Evolutionary conservation across 2,888 invertebrate genomes (phyloP).

Genomic region (Himalopsyche kuldschensis): DNA sequence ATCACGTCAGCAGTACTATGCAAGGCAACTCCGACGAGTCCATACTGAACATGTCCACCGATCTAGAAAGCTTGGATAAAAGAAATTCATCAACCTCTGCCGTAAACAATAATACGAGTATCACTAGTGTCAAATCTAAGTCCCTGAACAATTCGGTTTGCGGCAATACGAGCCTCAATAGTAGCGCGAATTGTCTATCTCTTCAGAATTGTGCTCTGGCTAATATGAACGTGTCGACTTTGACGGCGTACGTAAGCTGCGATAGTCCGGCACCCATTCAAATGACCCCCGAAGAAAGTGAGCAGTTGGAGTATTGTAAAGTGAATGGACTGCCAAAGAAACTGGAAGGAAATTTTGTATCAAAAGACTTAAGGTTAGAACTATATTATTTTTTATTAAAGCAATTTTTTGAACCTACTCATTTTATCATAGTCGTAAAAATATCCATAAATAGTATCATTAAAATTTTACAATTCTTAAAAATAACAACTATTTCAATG

Average conservation of each 20-base stretch:
- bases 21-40: slow-evolving; percentile 41
- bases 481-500: no score
- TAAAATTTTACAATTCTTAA: no score
- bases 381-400: not conserved
- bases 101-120: not conserved
- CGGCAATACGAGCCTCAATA: slow-evolving; percentile 46
- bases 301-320: slow-evolving; percentile 71
- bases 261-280: slow-evolving; percentile 82
- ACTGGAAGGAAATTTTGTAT: slow-evolving; percentile 70
- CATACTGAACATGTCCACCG: slow-evolving; percentile 17
- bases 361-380: slow-evolving; percentile 59
- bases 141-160: not conserved
- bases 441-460: no score
- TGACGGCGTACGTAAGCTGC: slow-evolving; percentile 70
- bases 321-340: slow-evolving; percentile 72
- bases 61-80: not conserved
- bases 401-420: no score
- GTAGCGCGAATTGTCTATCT: slow-evolving; percentile 46
- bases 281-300: slow-evolving; percentile 75
- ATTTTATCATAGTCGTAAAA: no score
- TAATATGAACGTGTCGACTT: slow-evolving; percentile 53
- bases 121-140: not conserved
- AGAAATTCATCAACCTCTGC: not conserved
- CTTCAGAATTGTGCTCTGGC: not conserved
- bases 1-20: slow-evolving; percentile 42